These are phyloP conservation scores for Chionis minor DNA, from an alignment of 2,113 vertebrate species.

Conservation along the genomic window DNA sequence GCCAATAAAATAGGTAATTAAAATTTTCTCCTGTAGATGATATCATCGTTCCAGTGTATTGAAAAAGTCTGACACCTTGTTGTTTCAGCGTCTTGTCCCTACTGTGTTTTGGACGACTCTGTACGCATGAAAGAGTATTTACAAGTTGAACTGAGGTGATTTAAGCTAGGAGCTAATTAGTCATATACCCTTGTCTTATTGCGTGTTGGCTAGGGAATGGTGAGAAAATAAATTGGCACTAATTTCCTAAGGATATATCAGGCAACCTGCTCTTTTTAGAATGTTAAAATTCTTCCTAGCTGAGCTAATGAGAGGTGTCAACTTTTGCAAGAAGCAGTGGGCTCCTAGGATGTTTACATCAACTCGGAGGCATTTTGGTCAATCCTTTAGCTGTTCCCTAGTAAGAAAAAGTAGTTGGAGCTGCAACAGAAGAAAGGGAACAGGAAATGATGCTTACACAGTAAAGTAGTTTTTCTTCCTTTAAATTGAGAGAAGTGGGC, in stretches of 20 bases:
- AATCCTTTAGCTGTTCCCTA: neutral
- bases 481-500: neutral
- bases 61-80: neutral
- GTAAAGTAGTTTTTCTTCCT: neutral
- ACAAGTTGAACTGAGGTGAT: neutral
- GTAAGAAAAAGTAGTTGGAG: neutral
- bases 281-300: neutral
- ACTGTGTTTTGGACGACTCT: neutral
- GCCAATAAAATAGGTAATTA: neutral
- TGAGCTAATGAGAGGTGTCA: neutral
- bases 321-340: neutral
- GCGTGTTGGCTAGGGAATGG: neutral
- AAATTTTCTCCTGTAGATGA: neutral
- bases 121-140: neutral
- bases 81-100: neutral
- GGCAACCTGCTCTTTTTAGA: neutral
- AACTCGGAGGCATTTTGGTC: neutral
- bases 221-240: conserved; percentile 31
- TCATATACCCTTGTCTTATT: neutral
- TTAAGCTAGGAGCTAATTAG: conserved; percentile 28
- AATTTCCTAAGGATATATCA: neutral
- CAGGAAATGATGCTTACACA: neutral
- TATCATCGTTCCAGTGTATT: neutral
- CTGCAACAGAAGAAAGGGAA: neutral
- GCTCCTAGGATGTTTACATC: neutral